phyloP scores from a whole-genome alignment of 2,113 vertebrate genomes.

The Microcebus tavaratra region DNA sequence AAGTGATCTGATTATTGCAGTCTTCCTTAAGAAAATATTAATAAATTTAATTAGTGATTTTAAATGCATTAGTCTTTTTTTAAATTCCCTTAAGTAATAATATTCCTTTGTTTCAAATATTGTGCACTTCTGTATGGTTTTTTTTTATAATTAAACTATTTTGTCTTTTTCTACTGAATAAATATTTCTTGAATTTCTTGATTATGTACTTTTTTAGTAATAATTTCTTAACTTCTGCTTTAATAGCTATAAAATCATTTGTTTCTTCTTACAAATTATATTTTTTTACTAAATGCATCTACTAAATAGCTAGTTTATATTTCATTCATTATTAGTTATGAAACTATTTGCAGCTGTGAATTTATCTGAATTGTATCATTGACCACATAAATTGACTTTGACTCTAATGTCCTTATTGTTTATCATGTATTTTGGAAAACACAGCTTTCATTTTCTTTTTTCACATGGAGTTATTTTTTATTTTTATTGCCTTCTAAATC shows the following conservation, averaged over 20 bases:
- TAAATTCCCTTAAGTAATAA: background rate
- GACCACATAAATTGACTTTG: background rate
- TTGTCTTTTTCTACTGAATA: background rate
- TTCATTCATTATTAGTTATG: slow-evolving; percentile 22
- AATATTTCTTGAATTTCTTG: background rate
- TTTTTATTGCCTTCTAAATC: background rate
- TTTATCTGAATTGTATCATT: background rate
- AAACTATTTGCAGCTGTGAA: background rate
- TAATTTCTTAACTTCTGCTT: background rate
- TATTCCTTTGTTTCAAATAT: background rate
- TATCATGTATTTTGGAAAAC: background rate
- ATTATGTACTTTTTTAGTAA: background rate
- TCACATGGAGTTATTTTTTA: background rate
- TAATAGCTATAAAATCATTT: background rate
- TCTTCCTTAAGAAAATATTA: background rate
- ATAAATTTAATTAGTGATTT: background rate
- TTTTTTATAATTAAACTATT: background rate
- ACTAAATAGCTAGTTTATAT: background rate
- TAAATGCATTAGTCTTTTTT: background rate
- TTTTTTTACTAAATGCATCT: background rate
- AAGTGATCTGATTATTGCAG: background rate
- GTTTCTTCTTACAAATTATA: background rate
- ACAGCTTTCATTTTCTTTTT: background rate
- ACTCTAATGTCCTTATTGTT: background rate
- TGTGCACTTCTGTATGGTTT: background rate